Base-by-base conservation (phyloP, 2,113 vertebrate species). In the Smithornis capensis region DNA sequence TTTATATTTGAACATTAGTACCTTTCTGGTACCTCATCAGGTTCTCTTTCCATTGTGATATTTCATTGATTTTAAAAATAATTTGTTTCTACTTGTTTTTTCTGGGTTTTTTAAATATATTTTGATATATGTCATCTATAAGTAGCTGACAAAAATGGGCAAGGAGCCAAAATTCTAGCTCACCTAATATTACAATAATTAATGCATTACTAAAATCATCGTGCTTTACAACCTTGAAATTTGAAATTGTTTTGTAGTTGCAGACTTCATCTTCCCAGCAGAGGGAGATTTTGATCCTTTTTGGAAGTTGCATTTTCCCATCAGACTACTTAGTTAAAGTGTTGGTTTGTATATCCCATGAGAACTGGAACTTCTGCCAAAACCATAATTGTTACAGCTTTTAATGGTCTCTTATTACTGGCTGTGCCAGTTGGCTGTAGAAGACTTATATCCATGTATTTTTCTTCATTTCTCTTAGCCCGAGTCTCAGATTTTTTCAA, bases 221-320 rank as follows among this genome's bases (percentile, higher is more conserved):
- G 12, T 81, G 55, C 31, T 90, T 87, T 80, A 78, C 31, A 44
- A 55, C 14, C 47, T 77, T 69, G 74, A 86, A 47, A 77, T 65
- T 59, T 75, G 14, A 52, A 71, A 81, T 83, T 73, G 47, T 75
- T 87, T 79, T 63, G 12, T 56, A 77, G 68, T 63, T 74, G 25
- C 38, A 87, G 65, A 47, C 24, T 89, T 87, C 23, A 31, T 86
- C 74, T 92, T 96, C 77, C 83, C 86, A 85, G 47, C n/a, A 97
- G 95, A 96, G 88, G 95, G 86, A 80, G 89, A 74, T 88, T 97
- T 91, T 92, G 62, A 53, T 92, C 35, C n/a, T 92, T 65, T 92
- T 67, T 64, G 78, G 42, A 92, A 88, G 17, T 13, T 6, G 4
- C 67, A 27, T 49, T 94, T 90, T 77, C 75, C 53, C 65, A 59